Evolutionary conservation across 2,113 vertebrate genomes (phyloP).

Genomic region (Orthonyx spaldingii): DNA sequence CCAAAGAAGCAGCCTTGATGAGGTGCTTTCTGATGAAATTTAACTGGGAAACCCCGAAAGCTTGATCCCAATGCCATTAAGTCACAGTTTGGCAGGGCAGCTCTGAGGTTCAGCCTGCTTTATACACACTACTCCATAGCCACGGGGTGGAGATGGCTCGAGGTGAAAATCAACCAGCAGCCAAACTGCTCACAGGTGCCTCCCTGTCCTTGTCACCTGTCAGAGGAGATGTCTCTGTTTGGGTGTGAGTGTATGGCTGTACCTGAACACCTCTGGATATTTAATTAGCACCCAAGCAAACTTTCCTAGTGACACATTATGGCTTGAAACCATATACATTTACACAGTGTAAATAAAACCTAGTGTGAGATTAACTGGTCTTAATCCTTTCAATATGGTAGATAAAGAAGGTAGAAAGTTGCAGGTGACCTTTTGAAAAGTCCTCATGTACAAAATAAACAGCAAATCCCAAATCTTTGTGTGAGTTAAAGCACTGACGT

Average conservation of each 20-base stretch:
- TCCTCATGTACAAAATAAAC: not conserved
- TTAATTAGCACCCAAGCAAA: not conserved
- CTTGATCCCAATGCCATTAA: not conserved
- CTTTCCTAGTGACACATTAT: not conserved
- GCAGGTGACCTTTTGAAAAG: not conserved
- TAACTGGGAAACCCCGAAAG: not conserved
- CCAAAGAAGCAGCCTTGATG: not conserved
- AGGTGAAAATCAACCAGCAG: not conserved
- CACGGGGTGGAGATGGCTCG: fast-evolving
- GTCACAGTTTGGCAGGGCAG: not conserved
- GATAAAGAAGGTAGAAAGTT: not conserved
- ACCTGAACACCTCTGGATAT: not conserved
- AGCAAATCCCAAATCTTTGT: not conserved
- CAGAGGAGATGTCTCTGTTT: not conserved
- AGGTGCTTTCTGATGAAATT: not conserved
- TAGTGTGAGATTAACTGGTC: not conserved
- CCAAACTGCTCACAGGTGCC: not conserved
- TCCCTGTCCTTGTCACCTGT: not conserved
- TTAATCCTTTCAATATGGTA: not conserved
- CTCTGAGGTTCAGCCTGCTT: not conserved
- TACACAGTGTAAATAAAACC: not conserved
- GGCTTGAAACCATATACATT: not conserved
- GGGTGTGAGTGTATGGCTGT: not conserved
- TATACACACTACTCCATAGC: not conserved
- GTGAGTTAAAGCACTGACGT: not conserved